Base-by-base conservation (phyloP, 2,113 vertebrate genomes). In the Rutilus rutilus region DNA sequence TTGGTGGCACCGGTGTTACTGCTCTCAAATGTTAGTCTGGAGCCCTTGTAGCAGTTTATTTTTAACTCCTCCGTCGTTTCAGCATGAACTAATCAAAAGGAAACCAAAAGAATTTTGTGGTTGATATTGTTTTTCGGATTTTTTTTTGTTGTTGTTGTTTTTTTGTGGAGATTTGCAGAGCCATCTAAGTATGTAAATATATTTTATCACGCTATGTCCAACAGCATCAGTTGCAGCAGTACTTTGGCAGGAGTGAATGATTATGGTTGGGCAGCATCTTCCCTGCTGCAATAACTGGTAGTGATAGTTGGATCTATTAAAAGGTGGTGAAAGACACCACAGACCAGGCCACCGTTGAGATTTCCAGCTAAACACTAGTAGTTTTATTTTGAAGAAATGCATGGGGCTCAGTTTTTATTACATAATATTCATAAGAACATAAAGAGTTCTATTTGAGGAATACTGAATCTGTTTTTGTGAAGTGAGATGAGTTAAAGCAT, bases 301-400 rank as follows among this genome's bases (percentile, higher is more conserved):
- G 42, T 69, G 42, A 82, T 33, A 74, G 86, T 88, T 81, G 54
- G 82, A 82, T 86, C 52, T 88, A 88, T 91, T 90, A 88, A 89
- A 88, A 90, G 89, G 88, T 88, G 91, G 50, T 77, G 88, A 90
- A 90, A 91, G 82, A 84, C 84, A 77, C 59, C 57, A 67, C 82
- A 67, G 80, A 67, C 84, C 59, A 86, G 64, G 50, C 42, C 83
- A 84, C 75, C 82, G 59, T 88, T 85, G 84, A 88, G 64, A 52
- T 54, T 50, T 60, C 33, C 54, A 33, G 21, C 77, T 78, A 60
- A 36, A 59, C 77, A 60, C 54, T 78, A 30, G 42, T 21, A 30
- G 25, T 33, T 52, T 81, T 47, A 45, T 65, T 81, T 81, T 30
- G 4, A 50, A 65, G 60, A 47, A 81, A 64, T 81, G 9, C 57